A percentile compares a stretch with the other conserved stretches of the same genome.
Evolutionary conservation across 2,797 vertebrate genomes (phyloP).

Genomic region (Falco berigora): DNA sequence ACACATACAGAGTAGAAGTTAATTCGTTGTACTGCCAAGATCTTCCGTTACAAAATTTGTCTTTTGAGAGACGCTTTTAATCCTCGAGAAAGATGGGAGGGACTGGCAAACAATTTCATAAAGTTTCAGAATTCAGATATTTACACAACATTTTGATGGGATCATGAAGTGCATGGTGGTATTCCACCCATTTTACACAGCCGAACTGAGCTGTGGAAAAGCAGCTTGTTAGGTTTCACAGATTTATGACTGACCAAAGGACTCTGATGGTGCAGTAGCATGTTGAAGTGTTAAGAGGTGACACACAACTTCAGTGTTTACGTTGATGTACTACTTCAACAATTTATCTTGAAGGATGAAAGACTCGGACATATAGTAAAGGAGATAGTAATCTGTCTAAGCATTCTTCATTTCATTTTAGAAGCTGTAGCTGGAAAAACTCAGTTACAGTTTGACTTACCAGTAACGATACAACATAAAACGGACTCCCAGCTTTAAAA

Average conservation of each 20-base stretch:
- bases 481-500: not conserved
- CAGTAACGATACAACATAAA: not conserved
- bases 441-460: not conserved
- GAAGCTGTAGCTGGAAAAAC: not conserved
- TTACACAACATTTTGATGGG: not conserved
- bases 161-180: not conserved
- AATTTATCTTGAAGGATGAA: not conserved
- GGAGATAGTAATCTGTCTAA: not conserved
- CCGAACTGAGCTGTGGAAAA: not conserved
- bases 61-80: not conserved
- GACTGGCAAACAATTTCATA: not conserved
- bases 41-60: not conserved
- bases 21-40: not conserved
- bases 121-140: not conserved
- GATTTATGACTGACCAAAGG: not conserved
- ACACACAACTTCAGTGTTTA: not conserved
- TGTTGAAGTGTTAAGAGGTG: not conserved
- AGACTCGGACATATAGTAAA: not conserved
- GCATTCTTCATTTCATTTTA: not conserved
- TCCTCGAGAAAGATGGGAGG: not conserved
- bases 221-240: not conserved
- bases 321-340: not conserved
- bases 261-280: not conserved
- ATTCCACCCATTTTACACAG: not conserved
- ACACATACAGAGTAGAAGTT: not conserved